These are phyloP conservation scores for Hyperoplus immaculatus DNA, from an alignment of 2,797 vertebrate genomes.

Conservation along the genomic window DNA sequence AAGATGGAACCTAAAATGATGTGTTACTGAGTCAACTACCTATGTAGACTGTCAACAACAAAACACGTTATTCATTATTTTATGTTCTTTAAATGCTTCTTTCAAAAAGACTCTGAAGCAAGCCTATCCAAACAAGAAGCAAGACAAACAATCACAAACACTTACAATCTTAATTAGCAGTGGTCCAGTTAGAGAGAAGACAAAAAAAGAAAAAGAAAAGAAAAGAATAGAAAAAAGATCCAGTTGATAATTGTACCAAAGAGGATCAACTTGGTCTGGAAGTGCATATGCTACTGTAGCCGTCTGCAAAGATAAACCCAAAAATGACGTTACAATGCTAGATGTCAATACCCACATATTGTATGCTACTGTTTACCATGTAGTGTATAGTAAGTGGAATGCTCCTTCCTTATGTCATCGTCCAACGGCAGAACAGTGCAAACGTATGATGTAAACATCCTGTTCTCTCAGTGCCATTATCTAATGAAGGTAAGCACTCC, in stretches of 20 bases:
- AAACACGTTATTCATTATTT: not conserved
- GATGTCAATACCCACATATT: not conserved
- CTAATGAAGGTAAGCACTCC: slow-evolving; percentile 69
- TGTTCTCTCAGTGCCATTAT: slow-evolving; percentile 63
- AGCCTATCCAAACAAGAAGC: not conserved
- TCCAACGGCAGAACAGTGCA: slow-evolving; percentile 15
- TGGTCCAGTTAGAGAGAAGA: not conserved
- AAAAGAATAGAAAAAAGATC: not conserved
- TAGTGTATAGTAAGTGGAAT: not conserved
- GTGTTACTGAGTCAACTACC: not conserved
- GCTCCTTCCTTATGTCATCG: slow-evolving; percentile 39
- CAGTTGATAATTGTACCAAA: not conserved
- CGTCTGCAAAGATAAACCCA: not conserved
- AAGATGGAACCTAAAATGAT: slow-evolving; percentile 10
- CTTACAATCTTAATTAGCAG: not conserved
- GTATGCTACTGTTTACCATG: not conserved
- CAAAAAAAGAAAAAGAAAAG: not conserved
- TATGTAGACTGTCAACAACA: no score
- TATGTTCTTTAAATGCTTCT: slow-evolving; percentile 1
- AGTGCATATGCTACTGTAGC: not conserved
- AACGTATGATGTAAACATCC: slow-evolving; percentile 57
- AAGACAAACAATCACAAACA: slow-evolving; percentile 13
- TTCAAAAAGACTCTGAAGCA: slow-evolving; percentile 7
- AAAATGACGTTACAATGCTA: not conserved
- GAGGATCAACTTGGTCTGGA: not conserved